Percentiles rank a stretch among this genome's conserved stretches.
phyloP scores from a whole-genome alignment of 30 jellyfish, hydroid and myxozoan species.

The Pelagia noctiluca region DNA sequence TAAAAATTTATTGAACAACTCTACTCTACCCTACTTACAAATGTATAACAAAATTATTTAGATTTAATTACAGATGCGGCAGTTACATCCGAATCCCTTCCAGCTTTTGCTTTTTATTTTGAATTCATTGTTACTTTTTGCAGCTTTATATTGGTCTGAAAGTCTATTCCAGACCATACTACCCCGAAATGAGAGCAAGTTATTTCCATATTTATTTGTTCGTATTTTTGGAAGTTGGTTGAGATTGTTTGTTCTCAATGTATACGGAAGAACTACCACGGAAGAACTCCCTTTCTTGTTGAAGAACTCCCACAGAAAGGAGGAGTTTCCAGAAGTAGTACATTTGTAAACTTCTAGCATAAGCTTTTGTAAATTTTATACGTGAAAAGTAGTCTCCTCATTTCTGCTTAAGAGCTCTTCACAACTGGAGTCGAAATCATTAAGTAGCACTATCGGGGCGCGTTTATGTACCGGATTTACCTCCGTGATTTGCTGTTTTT shows the following conservation, averaged over 20 bases:
- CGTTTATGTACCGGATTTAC: constrained; percentile 17
- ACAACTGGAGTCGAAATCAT: constrained; percentile 35
- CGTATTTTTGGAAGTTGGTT: constrained; percentile 15
- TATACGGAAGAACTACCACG: constrained; percentile 18
- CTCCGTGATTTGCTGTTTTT: not conserved
- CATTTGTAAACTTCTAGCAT: constrained; percentile 27
- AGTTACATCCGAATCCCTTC: no score
- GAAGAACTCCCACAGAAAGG: constrained; percentile 34
- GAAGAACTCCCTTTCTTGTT: constrained; percentile 5
- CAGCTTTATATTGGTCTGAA: constrained; percentile 54
- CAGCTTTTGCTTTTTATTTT: constrained; percentile 28
- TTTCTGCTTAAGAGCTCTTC: constrained; percentile 10
- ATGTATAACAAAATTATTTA: not conserved
- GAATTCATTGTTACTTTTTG: constrained; percentile 43
- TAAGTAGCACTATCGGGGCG: constrained; percentile 33
- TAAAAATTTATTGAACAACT: no score
- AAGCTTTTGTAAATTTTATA: constrained; percentile 19
- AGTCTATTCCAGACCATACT: constrained; percentile 42
- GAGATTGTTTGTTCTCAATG: constrained; percentile 21
- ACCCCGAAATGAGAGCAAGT: constrained; percentile 48
- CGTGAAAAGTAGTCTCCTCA: constrained; percentile 1
- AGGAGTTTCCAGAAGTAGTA: constrained; percentile 10
- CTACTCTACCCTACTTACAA: constrained; percentile 1
- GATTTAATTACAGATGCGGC: constrained; percentile 1
- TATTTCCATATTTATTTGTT: constrained; percentile 25